phyloP scores from a whole-genome alignment of 2,888 invertebrate genomes.

The Labia minor region DNA sequence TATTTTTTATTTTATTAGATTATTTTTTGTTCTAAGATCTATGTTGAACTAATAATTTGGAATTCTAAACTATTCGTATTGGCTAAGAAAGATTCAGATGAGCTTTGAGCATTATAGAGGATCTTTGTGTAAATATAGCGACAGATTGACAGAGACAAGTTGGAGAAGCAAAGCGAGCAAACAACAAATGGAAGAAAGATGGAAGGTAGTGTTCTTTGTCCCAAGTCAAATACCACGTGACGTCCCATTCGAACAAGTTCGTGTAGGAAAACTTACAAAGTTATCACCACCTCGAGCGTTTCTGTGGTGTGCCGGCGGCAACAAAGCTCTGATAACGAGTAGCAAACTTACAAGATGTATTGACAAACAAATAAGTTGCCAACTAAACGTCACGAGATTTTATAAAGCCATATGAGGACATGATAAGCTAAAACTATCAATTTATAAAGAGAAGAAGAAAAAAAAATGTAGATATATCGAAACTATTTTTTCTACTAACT shows the following conservation, averaged over 20 bases:
- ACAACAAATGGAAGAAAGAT: background rate
- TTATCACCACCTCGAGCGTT: background rate
- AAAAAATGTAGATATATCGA: too few species aligned
- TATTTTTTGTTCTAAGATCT: too few species aligned
- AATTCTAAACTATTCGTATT: too few species aligned
- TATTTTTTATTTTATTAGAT: too few species aligned
- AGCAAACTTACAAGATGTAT: background rate
- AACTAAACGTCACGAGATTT: background rate
- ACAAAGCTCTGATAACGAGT: background rate
- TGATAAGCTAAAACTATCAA: too few species aligned
- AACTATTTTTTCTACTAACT: too few species aligned
- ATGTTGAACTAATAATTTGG: too few species aligned
- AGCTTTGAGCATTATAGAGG: background rate
- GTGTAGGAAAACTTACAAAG: background rate
- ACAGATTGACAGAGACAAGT: constrained; percentile 3
- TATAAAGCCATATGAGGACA: background rate
- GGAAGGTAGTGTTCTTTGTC: background rate
- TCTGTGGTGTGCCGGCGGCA: background rate
- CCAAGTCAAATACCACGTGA: constrained; percentile 1
- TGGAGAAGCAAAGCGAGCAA: background rate
- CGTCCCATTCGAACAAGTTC: background rate
- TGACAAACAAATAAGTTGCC: background rate
- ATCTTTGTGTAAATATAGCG: background rate
- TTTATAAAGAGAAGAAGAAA: too few species aligned
- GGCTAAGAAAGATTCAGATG: too few species aligned